Conservation (phyloP, 2,888 invertebrate species). For the Drosophila birchii region DNA sequence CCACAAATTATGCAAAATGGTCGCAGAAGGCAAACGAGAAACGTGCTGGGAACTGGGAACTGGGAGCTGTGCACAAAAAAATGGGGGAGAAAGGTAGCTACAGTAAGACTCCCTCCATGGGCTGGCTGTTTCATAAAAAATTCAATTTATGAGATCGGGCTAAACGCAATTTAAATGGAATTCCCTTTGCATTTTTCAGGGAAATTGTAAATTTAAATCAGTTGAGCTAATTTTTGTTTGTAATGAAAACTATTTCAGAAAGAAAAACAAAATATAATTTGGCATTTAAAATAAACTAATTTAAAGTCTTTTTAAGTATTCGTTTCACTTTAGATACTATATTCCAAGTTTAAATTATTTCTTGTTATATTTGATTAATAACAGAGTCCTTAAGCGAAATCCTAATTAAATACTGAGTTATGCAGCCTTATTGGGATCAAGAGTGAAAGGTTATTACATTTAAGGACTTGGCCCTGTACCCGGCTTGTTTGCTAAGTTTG, state of each 20-base stretch:
- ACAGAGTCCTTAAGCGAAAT: neutral
- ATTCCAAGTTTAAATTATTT: too few relatives aligned
- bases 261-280: too few relatives aligned
- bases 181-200: neutral
- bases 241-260: neutral
- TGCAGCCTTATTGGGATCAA: neutral
- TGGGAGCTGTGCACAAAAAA: neutral
- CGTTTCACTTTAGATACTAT: neutral
- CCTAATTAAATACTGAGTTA: neutral
- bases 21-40: slow-evolving; percentile 22
- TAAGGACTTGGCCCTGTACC: slow-evolving; percentile 5
- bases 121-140: neutral
- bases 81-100: neutral
- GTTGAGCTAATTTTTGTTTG: neutral
- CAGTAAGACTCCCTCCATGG: neutral
- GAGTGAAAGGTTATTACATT: neutral
- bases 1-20: slow-evolving; percentile 44
- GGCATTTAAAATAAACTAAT: neutral
- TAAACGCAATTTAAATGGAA: neutral
- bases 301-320: neutral
- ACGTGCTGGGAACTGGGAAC: slow-evolving; percentile 2
- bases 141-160: neutral
- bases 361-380: neutral
- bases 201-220: neutral
- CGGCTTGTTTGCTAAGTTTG: slow-evolving; percentile 13